Evolutionary conservation across 1,140 invertebrate species (phyloP).

Genomic region (Bombyx mandarina): DNA sequence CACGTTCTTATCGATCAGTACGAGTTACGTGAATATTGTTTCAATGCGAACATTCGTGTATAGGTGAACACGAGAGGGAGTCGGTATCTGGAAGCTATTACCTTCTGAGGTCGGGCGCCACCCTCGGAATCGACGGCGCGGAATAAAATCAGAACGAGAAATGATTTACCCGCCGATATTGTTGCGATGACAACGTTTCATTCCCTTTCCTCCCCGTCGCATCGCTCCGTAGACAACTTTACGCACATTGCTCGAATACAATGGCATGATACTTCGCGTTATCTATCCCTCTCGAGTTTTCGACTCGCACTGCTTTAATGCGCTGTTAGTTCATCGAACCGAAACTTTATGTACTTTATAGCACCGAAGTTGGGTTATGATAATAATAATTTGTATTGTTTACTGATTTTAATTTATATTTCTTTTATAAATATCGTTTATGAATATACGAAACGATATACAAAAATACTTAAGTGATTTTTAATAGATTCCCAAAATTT

Average conservation of each 20-base stretch:
- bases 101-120: slow-evolving; percentile 24
- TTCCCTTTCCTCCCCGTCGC: slow-evolving; percentile 6
- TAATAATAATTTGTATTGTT: too few species aligned
- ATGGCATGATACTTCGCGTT: slow-evolving; percentile 4
- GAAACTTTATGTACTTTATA: too few species aligned
- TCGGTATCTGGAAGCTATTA: slow-evolving; percentile 52
- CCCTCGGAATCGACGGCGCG: slow-evolving; percentile 27
- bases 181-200: slow-evolving; percentile 25
- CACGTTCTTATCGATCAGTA: slow-evolving; percentile 36
- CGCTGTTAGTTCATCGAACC: background rate
- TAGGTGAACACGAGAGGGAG: slow-evolving; percentile 39
- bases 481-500: slow-evolving; percentile 62
- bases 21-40: slow-evolving; percentile 52
- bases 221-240: slow-evolving; percentile 30
- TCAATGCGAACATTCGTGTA: slow-evolving; percentile 47
- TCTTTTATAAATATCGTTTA: background rate
- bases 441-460: slow-evolving; percentile 22
- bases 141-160: slow-evolving; percentile 56
- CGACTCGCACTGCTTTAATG: background rate
- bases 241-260: slow-evolving; percentile 31
- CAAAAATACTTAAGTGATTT: slow-evolving; percentile 52
- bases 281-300: too few species aligned
- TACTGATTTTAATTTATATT: background rate
- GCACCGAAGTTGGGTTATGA: too few species aligned
- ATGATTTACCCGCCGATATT: slow-evolving; percentile 43